A percentile compares a stretch with the other conserved stretches of the same genome.
These are phyloP conservation scores for Melinopterus prodromus DNA, from an alignment of 2,888 invertebrate species.

Conservation along the genomic window DNA sequence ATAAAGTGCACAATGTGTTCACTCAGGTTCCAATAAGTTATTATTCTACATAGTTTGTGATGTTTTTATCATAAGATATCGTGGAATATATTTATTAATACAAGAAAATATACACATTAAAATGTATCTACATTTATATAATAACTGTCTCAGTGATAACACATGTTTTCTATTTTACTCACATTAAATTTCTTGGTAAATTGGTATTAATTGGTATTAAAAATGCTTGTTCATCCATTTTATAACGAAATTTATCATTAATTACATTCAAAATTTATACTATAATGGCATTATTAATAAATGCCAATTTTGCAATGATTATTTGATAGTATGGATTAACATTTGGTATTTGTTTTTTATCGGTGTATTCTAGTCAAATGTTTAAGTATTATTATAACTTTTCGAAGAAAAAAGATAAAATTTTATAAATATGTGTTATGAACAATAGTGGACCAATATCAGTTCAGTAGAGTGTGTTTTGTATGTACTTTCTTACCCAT, in stretches of 20 bases:
- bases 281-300: neutral
- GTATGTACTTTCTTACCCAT: neutral
- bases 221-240: neutral
- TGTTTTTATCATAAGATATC: neutral
- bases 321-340: neutral
- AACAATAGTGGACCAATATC: neutral
- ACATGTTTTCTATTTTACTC: neutral
- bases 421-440: neutral
- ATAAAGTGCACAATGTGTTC: neutral
- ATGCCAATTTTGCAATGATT: neutral
- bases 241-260: neutral
- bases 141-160: neutral
- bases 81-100: neutral
- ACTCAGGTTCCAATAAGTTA: neutral
- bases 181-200: neutral
- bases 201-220: neutral
- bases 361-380: neutral
- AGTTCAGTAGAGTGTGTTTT: neutral
- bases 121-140: neutral
- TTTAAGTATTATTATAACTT: neutral
- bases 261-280: neutral
- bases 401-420: neutral
- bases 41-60: neutral
- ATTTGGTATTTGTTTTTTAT: neutral
- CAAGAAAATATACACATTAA: too few relatives aligned